phyloP scores from a whole-genome alignment of 1,140 invertebrate genomes.

The Rhyzopertha dominica region DNA sequence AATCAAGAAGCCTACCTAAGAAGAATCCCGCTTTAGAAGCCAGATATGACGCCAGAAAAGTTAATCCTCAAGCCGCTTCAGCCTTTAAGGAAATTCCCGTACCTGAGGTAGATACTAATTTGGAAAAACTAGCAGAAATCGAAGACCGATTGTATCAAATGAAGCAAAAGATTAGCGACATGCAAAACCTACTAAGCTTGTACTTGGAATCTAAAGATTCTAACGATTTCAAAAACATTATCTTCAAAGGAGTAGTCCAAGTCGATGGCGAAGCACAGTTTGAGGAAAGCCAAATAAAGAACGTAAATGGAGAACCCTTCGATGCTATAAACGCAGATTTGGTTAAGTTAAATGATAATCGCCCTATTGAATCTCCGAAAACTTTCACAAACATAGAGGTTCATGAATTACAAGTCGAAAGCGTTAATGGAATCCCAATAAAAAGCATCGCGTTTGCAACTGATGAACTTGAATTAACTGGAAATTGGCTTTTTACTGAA shows the following conservation, averaged over 20 bases:
- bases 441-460: constrained; percentile 12
- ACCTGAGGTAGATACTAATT: too few relatives aligned
- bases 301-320: constrained; percentile 24
- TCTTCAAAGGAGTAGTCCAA: constrained; percentile 33
- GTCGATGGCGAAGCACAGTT: constrained; percentile 26
- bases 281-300: constrained; percentile 22
- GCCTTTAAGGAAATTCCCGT: too few relatives aligned
- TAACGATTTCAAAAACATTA: constrained; percentile 26
- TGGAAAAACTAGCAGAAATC: constrained; percentile 30
- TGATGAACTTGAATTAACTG: constrained; percentile 22
- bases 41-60: too few relatives aligned
- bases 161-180: constrained; percentile 18
- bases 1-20: too few relatives aligned
- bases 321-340: constrained; percentile 26
- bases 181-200: constrained; percentile 11
- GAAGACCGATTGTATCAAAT: constrained; percentile 31
- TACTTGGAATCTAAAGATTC: constrained; percentile 1
- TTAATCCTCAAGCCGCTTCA: too few relatives aligned
- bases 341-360: constrained; percentile 25
- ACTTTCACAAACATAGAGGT: constrained; percentile 25
- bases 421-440: constrained; percentile 24
- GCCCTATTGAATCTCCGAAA: constrained; percentile 22
- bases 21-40: too few relatives aligned
- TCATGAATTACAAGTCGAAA: constrained; percentile 30
- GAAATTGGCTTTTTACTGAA: constrained; percentile 28